phyloP scores from a whole-genome alignment of 2,888 invertebrate genomes.

The Rutpela maculata region DNA sequence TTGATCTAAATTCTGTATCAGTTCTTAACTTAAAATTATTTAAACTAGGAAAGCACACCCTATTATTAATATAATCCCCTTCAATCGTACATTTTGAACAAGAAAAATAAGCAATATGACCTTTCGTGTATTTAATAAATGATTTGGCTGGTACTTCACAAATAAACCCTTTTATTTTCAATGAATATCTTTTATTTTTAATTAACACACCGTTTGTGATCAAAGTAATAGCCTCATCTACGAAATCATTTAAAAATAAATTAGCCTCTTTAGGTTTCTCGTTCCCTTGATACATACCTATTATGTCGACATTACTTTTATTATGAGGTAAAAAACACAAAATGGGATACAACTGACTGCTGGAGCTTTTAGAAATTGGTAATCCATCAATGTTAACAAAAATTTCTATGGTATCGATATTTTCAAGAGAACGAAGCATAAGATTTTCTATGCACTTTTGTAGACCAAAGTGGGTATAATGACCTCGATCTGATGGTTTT shows the following conservation, averaged over 20 bases:
- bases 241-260: constrained; percentile 48
- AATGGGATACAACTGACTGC: constrained; percentile 55
- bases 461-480: constrained; percentile 31
- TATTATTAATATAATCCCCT: constrained; percentile 37
- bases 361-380: constrained; percentile 43
- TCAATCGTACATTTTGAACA: constrained; percentile 57
- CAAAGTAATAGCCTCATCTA: constrained; percentile 49
- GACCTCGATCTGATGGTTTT: constrained; percentile 29
- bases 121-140: constrained; percentile 50
- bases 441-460: constrained; percentile 22
- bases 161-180: constrained; percentile 49
- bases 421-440: not conserved
- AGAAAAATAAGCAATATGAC: constrained; percentile 54
- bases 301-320: constrained; percentile 49
- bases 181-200: constrained; percentile 37
- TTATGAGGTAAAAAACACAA: constrained; percentile 47
- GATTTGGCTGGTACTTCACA: constrained; percentile 55
- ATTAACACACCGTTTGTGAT: constrained; percentile 36
- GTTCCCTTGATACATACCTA: constrained; percentile 54
- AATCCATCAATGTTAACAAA: constrained; percentile 47
- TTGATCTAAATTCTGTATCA: constrained; percentile 41
- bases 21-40: constrained; percentile 38
- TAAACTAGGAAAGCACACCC: constrained; percentile 50
- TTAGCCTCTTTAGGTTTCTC: constrained; percentile 53
- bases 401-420: constrained; percentile 27